phyloP scores from a whole-genome alignment of 2,113 vertebrate genomes.

The Urocolius indicus region DNA sequence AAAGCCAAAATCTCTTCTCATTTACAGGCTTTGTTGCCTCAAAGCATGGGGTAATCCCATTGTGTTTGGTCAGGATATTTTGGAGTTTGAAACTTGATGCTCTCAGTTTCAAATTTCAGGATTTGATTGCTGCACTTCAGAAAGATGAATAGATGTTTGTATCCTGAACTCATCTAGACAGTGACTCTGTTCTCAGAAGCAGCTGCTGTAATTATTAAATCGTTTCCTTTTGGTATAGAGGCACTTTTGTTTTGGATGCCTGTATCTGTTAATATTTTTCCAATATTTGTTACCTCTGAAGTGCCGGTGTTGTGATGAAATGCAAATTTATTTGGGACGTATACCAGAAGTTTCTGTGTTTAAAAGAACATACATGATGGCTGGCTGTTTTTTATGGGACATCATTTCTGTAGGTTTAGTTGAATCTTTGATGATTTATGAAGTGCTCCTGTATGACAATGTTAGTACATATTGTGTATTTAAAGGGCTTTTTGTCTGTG shows the following conservation, averaged over 20 bases:
- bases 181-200: neutral
- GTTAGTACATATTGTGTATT: neutral
- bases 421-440: neutral
- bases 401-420: neutral
- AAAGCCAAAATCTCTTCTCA: neutral
- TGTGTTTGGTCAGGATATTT: constrained; percentile 20
- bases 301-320: neutral
- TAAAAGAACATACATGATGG: neutral
- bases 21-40: neutral
- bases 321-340: neutral
- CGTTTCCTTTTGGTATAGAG: neutral
- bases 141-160: neutral
- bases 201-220: neutral
- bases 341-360: neutral
- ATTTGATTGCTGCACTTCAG: neutral
- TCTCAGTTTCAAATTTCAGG: constrained; percentile 1
- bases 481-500: neutral
- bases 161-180: neutral
- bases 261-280: neutral
- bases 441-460: neutral
- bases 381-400: neutral
- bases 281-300: neutral
- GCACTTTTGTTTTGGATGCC: neutral
- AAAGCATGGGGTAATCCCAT: neutral
- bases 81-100: constrained; percentile 17